Evolutionary conservation across 2,113 vertebrate species (phyloP), one percentile per base, ranked within the genome.

Genomic region (Isichthys henryi): DNA sequence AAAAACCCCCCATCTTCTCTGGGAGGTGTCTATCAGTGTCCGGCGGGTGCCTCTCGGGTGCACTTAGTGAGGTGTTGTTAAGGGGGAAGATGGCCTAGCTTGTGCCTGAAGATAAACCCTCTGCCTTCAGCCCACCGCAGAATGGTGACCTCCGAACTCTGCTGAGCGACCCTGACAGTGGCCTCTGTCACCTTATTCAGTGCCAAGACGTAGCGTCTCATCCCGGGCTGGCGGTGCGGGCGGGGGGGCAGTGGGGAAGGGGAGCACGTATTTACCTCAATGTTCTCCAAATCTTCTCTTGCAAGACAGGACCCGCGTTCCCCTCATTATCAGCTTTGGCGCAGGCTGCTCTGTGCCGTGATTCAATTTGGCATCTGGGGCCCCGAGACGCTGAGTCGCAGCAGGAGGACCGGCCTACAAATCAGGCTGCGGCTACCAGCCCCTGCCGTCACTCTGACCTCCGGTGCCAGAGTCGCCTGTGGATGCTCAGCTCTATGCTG

Each of bases 301-400:
- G 19, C 80, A 45, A 83, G 39, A 48, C 21, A 48, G 35, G 80
- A 21, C 10, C 85, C 10, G 46, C 50, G 49, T 49, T 35, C 27
- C 27, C 17, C 89, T 90, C 89, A 92, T 92, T 93, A 93, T 94
- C 92, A 80, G 88, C 89, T 11, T 11, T 56, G 45, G 56, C 3
- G 8, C 92, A 93, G 90, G 88, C 92, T 31, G 70, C 62, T 50
- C 88, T 62, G 89, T 88, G 87, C 89, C 85, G 70, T 91, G 88
- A 86, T 90, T 91, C 70, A 83, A 87, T 91, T 91, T 86, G 90
- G 91, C 90, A 89, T 92, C 91, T 87, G 52, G 85, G 50, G 53
- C 87, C 88, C 90, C 77, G 10, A 50, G 77, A 88, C 3, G n/a
- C 84, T 84, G 91, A 93, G 93, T 92, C 94, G 92, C 92, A 91